Percentiles rank a stretch among this genome's conserved stretches.
These are phyloP conservation scores for Nymphalis io DNA, from an alignment of 1,140 invertebrate genomes.

Conservation along the genomic window DNA sequence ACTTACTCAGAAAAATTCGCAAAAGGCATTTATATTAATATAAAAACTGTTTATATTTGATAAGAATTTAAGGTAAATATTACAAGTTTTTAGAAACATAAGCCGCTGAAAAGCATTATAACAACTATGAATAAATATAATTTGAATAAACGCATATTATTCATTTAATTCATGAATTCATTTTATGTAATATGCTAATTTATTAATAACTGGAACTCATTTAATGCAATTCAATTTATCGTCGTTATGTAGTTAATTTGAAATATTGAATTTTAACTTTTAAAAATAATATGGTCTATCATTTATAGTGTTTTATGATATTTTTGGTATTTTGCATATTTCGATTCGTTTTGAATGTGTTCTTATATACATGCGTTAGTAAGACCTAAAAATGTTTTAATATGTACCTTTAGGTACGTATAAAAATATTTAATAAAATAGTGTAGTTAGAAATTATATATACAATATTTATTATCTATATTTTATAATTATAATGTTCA, in stretches of 20 bases:
- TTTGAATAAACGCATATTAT: slow-evolving; percentile 10
- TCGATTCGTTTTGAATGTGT: background rate
- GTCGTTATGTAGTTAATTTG: background rate
- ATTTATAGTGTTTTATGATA: background rate
- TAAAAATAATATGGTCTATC: background rate
- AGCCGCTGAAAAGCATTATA: background rate
- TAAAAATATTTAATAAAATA: too few species aligned
- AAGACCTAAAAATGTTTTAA: too few species aligned
- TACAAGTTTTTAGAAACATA: background rate
- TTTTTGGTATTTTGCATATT: background rate
- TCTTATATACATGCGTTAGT: too few species aligned
- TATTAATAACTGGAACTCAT: slow-evolving; percentile 10
- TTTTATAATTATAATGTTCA: too few species aligned
- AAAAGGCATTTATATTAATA: too few species aligned
- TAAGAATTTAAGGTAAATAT: too few species aligned
- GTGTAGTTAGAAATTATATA: too few species aligned
- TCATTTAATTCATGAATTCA: slow-evolving; percentile 9
- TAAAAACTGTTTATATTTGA: too few species aligned
- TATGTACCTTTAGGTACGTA: too few species aligned
- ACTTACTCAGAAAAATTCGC: too few species aligned
- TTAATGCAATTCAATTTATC: slow-evolving; percentile 10
- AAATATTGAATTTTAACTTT: slow-evolving; percentile 6
- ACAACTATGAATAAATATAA: slow-evolving; percentile 9
- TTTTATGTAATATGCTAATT: slow-evolving; percentile 15
- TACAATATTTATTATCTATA: too few species aligned